Conservation (phyloP, 1,140 invertebrate genomes). For the Nymphalis io region DNA sequence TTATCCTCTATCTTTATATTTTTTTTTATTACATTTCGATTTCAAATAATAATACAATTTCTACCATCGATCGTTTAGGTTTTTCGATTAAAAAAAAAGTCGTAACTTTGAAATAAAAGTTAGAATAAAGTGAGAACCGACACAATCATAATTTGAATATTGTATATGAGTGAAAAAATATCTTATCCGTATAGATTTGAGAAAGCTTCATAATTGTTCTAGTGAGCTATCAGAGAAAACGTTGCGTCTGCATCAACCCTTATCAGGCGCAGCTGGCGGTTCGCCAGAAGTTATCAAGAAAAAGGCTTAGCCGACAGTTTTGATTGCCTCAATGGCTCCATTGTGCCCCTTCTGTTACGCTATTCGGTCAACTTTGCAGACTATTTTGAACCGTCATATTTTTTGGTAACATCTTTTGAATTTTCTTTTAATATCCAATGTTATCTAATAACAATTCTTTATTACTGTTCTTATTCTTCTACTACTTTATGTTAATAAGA, state of each 20-base stretch:
- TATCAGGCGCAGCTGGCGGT: constrained; percentile 44
- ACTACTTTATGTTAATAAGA: no score
- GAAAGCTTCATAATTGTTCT: constrained; percentile 10
- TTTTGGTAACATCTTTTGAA: neutral
- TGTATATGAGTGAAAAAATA: neutral
- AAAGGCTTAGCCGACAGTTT: constrained; percentile 52
- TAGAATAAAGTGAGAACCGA: no score
- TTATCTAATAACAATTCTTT: no score
- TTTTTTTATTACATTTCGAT: neutral
- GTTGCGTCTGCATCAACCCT: constrained; percentile 34
- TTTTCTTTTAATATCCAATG: neutral
- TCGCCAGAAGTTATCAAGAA: constrained; percentile 53
- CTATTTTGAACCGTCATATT: constrained; percentile 5
- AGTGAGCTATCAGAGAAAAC: constrained; percentile 9
- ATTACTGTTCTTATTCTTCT: neutral
- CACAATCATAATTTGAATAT: no score
- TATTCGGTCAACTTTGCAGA: constrained; percentile 14
- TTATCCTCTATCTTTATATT: neutral
- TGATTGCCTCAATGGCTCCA: constrained; percentile 56
- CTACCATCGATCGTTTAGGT: no score
- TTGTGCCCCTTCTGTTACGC: constrained; percentile 39
- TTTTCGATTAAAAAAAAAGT: no score
- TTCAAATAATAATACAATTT: neutral
- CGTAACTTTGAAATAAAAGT: no score
- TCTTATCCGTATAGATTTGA: neutral